These are phyloP conservation scores for Spodoptera picta DNA, from an alignment of 2,888 invertebrate genomes.

Conservation along the genomic window DNA sequence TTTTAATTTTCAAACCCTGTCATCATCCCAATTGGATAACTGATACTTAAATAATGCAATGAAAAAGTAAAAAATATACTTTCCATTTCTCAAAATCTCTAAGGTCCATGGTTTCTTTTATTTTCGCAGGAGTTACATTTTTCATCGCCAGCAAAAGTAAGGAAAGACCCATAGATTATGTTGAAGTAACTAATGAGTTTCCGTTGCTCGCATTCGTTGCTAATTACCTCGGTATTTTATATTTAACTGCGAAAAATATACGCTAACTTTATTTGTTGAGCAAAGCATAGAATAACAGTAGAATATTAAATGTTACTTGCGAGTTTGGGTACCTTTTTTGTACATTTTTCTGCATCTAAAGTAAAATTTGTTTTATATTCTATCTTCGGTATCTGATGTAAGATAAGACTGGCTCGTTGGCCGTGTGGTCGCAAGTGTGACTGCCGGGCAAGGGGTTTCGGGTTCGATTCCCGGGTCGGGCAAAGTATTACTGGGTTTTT, in stretches of 20 bases:
- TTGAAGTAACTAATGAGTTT: conserved; percentile 60
- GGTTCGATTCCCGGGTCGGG: too few relatives aligned
- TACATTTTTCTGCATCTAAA: too few relatives aligned
- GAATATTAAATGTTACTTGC: background rate
- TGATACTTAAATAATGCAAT: too few relatives aligned
- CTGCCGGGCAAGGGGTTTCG: too few relatives aligned
- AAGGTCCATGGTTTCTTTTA: conserved; percentile 5
- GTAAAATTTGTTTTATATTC: too few relatives aligned
- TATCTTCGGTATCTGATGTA: too few relatives aligned
- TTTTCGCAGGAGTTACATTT: conserved; percentile 32
- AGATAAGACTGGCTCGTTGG: too few relatives aligned
- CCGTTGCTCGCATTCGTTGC: conserved; percentile 40
- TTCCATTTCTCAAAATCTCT: conserved; percentile 3
- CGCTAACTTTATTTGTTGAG: conserved; percentile 20
- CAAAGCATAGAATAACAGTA: background rate
- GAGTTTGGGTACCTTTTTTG: too few relatives aligned
- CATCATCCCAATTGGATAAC: too few relatives aligned
- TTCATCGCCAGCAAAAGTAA: conserved; percentile 17
- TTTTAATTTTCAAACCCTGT: too few relatives aligned
- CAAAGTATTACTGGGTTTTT: too few relatives aligned
- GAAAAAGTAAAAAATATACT: background rate
- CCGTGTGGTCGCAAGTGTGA: too few relatives aligned
- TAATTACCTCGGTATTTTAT: conserved; percentile 50
- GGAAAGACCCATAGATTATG: conserved; percentile 50
- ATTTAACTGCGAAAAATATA: conserved; percentile 33